Base-by-base conservation (phyloP, 2,113 vertebrate genomes). In the Falcunculus frontatus region DNA sequence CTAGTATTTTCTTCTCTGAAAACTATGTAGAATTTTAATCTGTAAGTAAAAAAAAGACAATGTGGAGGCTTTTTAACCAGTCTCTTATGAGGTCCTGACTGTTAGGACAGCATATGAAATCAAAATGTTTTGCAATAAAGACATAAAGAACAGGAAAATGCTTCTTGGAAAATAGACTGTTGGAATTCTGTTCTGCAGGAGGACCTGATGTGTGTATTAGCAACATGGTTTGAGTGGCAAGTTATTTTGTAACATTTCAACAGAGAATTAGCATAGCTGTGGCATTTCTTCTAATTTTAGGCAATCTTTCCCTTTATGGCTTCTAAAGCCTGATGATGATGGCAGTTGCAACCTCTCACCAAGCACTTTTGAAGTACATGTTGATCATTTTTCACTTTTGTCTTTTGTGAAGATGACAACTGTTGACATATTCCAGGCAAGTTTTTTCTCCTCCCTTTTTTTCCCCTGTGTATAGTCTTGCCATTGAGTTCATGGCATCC, bases 41-140 rank as follows among this genome's bases (percentile, higher is more conserved):
- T 56, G 2, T 15, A 81, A 52, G 23, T 42, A 7, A 37, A 64
- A 56, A 37, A 59, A 70, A 82, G 8, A 56, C 23, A 41, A 11
- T 15, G 0, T 63, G 13, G 4, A 13, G 0, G 0, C 10, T 76
- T 85, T 83, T 57, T 27, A 32, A 47, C 41, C 0, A 0, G 26
- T 65, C 10, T 39, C 6, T 80, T 73, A 5, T 53, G 75, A 82
- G 6, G 12, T 5, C n/a, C 65, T 30, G 32, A 32, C 52, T 3
- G 1, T 72, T 82, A 50, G 10, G 26, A 30, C 20, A 63, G 42
- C 73, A 22, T 87, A 53, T 50, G 18, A 75, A 74, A 63, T 53
- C 2, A 33, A 82, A 95, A 42, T 14, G 4, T 80, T 53, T 46
- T 87, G 10, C 35, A 75, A 10, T 46, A 30, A 87, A 63, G 29